Percentiles rank a stretch among this genome's conserved stretches.
Conservation (phyloP, 1,140 invertebrate species). For the Aphidius gifuensis region DNA sequence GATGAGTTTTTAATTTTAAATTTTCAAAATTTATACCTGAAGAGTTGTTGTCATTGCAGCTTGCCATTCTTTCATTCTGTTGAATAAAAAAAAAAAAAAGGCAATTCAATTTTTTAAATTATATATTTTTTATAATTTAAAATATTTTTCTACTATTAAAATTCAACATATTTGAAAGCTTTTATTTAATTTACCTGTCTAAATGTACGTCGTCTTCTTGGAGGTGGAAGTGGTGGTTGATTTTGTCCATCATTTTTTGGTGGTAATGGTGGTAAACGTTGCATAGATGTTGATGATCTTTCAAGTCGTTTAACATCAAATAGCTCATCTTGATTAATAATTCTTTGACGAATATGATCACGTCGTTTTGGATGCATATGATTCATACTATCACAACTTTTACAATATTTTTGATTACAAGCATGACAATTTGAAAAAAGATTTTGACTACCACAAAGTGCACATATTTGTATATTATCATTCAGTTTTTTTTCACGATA, state of each 20-base stretch:
- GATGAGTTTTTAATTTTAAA: no score
- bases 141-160: no score
- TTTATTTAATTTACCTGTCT: slow-evolving; percentile 44
- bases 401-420: slow-evolving; percentile 78
- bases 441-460: slow-evolving; percentile 74
- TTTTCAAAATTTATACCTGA: no score
- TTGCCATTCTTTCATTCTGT: no score
- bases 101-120: neutral
- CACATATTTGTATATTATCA: slow-evolving; percentile 59
- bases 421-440: slow-evolving; percentile 75
- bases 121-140: slow-evolving; percentile 26
- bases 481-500: slow-evolving; percentile 17
- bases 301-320: slow-evolving; percentile 37
- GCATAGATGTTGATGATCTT: no score
- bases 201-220: slow-evolving; percentile 67
- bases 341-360: slow-evolving; percentile 71
- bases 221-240: slow-evolving; percentile 71
- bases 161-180: no score
- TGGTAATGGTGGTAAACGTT: slow-evolving; percentile 68
- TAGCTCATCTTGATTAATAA: slow-evolving; percentile 34
- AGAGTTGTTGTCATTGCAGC: no score
- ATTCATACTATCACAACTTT: slow-evolving; percentile 89
- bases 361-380: slow-evolving; percentile 86
- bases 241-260: slow-evolving; percentile 65
- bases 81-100: neutral